Evolutionary conservation across 2,113 vertebrate species (phyloP).

Genomic region (Platichthys stellatus): DNA sequence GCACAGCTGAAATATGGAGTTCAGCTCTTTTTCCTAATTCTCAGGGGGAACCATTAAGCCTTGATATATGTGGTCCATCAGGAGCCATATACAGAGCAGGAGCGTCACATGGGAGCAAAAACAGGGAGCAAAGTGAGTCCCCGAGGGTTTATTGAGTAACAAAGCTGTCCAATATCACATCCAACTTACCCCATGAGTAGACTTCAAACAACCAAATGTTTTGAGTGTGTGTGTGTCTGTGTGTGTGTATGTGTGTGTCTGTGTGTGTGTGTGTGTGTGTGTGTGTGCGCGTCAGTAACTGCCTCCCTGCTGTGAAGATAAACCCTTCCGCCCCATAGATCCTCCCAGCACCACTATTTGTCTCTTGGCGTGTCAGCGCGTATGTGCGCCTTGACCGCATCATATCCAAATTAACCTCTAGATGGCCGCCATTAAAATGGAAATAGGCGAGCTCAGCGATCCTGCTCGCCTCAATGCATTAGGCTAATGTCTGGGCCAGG

Average conservation of each 20-base stretch:
- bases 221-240: slow-evolving; percentile 15
- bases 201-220: slow-evolving; percentile 58
- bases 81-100: slow-evolving; percentile 35
- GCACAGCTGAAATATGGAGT: not conserved
- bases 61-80: slow-evolving; percentile 25
- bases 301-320: slow-evolving; percentile 65
- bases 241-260: slow-evolving; percentile 25
- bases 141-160: slow-evolving; percentile 42
- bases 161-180: slow-evolving; percentile 48
- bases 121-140: slow-evolving; percentile 32
- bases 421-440: slow-evolving; percentile 75
- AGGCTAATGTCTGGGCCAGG: slow-evolving; percentile 64
- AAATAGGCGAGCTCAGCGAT: slow-evolving; percentile 69
- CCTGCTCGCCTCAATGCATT: slow-evolving; percentile 66
- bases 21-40: slow-evolving; percentile 25
- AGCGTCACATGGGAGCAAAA: slow-evolving; percentile 32
- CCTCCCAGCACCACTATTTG: slow-evolving; percentile 64
- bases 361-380: slow-evolving; percentile 65
- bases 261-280: slow-evolving; percentile 15
- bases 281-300: slow-evolving; percentile 46
- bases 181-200: slow-evolving; percentile 50
- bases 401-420: slow-evolving; percentile 75
- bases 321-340: slow-evolving; percentile 69
- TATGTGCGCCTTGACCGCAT: slow-evolving; percentile 70
- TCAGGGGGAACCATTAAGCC: slow-evolving; percentile 45